Evolutionary conservation across 2,113 vertebrate genomes (phyloP), one percentile per base, ranked within the genome.

Genomic region (Syrrhaptes paradoxus): DNA sequence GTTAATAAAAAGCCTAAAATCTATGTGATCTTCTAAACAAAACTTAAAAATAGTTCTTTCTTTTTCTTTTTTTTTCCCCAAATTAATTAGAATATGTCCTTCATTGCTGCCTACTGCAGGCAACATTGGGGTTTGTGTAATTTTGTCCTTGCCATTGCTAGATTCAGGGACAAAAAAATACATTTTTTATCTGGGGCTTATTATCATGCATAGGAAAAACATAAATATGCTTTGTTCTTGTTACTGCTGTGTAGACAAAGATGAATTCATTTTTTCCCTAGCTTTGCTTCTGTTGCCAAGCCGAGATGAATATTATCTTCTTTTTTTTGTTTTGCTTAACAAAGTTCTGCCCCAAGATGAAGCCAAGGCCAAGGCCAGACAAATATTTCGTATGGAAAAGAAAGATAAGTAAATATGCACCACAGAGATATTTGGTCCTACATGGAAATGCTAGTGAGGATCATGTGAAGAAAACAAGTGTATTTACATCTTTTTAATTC

Each of bases 311-410:
- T 85, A 95, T 76, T 87, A 92, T 72, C 68, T 89, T 92, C 72
- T 43, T 66, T 80, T 80, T 41, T 81, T 77, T 87, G 26, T 89
- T 95, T 85, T 95, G 10, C 54, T 86, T 94, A 81, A 82, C 78
- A 95, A 87, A 91, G 73, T 84, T 71, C 66, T 96, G 41, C 61
- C 85, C 57, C 45, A 66, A 85, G 52, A 79, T 34, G 66, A 94
- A 95, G 62, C 41, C 59, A 93, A 80, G 86, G 77, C 58, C 83
- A 96, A 96, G 91, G 89, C n/a, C 82, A 90, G 68, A 70, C 32
- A 79, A 62, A 92, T 84, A 72, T 82, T 96, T 95, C 75, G 41
- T 32, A 65, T 45, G 51, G 46, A 81, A 82, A 96, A 87, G 83
- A 93, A 95, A 93, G 80, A 79, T 41, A 96, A 96, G 61, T 59